Percentiles rank a stretch among this genome's conserved stretches.
Evolutionary conservation across 2,888 invertebrate genomes (phyloP).

Genomic region (Poecilobothrus nobilitatus): DNA sequence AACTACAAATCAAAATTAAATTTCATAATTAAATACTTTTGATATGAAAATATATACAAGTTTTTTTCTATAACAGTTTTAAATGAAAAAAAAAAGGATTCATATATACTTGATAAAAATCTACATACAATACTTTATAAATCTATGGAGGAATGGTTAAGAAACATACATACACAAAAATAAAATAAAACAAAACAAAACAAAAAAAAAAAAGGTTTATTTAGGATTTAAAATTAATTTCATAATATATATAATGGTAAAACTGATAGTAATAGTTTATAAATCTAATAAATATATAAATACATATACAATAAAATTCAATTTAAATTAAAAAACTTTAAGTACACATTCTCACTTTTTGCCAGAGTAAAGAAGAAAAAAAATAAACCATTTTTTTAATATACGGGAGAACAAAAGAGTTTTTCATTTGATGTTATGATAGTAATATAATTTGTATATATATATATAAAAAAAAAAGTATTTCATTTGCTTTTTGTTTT

Average conservation of each 20-base stretch:
- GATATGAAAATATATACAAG: neutral
- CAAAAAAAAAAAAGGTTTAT: neutral
- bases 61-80: neutral
- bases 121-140: neutral
- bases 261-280: neutral
- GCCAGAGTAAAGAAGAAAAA: no score
- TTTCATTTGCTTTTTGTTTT: no score
- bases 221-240: constrained; percentile 3
- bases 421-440: neutral
- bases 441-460: no score
- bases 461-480: no score
- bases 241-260: neutral
- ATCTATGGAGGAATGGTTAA: neutral
- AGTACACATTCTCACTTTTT: neutral
- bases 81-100: no score
- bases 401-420: neutral
- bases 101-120: neutral
- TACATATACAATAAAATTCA: neutral
- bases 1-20: neutral
- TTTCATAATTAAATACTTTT: neutral
- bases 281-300: no score
- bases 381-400: no score
- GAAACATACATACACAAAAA: neutral
- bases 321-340: constrained; percentile 6
- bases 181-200: no score